Conservation (phyloP, 2,113 vertebrate genomes). For the Tympanuchus pallidicinctus region DNA sequence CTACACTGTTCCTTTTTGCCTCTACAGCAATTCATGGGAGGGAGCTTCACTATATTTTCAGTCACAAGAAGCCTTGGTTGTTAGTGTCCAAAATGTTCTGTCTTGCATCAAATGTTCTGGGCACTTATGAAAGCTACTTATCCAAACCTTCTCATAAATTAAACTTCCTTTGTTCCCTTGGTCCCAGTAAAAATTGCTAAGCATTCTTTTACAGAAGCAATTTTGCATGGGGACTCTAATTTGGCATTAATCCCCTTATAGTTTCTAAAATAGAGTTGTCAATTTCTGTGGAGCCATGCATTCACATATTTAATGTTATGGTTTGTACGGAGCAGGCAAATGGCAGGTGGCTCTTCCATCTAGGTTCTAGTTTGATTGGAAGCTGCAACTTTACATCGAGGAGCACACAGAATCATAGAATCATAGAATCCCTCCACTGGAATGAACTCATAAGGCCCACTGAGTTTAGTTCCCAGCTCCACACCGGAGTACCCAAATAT, state of each 20-base stretch:
- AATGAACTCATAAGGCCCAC: too few relatives aligned
- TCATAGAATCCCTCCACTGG: too few relatives aligned
- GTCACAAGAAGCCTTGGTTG: rapidly evolving
- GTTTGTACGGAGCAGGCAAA: neutral
- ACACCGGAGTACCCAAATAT: too few relatives aligned
- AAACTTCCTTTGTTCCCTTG: neutral
- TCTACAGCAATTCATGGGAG: neutral
- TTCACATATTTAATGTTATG: rapidly evolving
- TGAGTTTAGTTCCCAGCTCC: too few relatives aligned
- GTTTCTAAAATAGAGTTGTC: neutral
- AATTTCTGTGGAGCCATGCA: rapidly evolving
- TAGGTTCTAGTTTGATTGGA: neutral
- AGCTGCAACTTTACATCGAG: neutral
- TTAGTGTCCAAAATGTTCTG: neutral
- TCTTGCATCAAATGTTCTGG: neutral
- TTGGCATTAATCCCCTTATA: neutral
- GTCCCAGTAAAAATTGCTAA: neutral
- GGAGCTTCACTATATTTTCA: neutral
- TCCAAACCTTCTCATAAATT: neutral
- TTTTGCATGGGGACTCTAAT: neutral
- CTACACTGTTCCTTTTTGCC: neutral
- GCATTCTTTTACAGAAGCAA: neutral
- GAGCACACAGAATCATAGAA: neutral
- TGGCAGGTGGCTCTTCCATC: neutral
- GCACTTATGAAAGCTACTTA: neutral